phyloP scores from a whole-genome alignment of 2,797 vertebrate species.

The Enoplosus armatus region DNA sequence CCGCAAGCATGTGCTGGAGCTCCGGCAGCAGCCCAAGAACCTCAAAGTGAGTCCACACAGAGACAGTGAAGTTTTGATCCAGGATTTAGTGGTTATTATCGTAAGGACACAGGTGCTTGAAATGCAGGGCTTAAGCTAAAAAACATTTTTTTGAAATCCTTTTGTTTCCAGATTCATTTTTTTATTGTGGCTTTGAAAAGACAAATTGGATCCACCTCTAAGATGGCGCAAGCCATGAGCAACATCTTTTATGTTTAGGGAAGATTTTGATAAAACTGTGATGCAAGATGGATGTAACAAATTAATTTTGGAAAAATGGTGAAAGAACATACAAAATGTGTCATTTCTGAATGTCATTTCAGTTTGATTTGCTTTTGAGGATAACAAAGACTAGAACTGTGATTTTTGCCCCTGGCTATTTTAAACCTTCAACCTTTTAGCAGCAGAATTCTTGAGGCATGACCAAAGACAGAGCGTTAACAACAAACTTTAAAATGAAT shows the following conservation, averaged over 20 bases:
- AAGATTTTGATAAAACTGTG: constrained; percentile 60
- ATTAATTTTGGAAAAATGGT: constrained; percentile 42
- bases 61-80: not conserved
- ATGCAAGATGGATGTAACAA: constrained; percentile 75
- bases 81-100: not conserved
- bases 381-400: not conserved
- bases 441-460: not conserved
- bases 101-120: not conserved
- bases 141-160: not conserved
- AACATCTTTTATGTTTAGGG: constrained; percentile 45
- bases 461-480: not conserved
- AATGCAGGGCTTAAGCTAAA: not conserved
- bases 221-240: constrained; percentile 65
- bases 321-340: constrained; percentile 39
- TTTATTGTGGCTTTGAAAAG: constrained; percentile 31
- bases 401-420: not conserved
- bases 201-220: constrained; percentile 22
- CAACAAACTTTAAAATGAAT: not conserved
- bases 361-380: constrained; percentile 33
- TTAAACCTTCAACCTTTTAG: constrained; percentile 38
- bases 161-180: constrained; percentile 10
- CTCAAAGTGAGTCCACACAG: constrained; percentile 87
- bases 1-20: constrained; percentile 98
- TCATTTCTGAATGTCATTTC: constrained; percentile 33
- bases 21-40: constrained; percentile 99